phyloP scores from a whole-genome alignment of 2,797 vertebrate species.

The Cyprinella venusta region DNA sequence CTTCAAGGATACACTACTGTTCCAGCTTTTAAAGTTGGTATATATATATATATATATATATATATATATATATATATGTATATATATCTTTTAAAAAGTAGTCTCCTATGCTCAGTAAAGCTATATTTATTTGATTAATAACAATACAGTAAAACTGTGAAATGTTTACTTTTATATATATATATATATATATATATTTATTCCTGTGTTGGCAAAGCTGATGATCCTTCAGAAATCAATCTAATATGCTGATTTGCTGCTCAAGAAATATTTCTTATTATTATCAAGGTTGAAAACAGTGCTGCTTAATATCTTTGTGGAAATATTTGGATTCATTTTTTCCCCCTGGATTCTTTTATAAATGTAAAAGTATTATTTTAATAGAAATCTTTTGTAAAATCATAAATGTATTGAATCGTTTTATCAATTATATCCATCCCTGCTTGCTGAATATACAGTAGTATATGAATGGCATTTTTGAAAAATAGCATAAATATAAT shows the following conservation, averaged over 20 bases:
- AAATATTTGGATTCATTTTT: background rate
- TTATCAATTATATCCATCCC: background rate
- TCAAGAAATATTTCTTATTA: background rate
- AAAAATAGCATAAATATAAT: background rate
- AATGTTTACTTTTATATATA: background rate
- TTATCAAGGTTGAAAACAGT: background rate
- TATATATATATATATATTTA: background rate
- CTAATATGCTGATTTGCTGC: background rate
- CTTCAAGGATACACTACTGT: background rate
- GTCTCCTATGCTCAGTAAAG: background rate
- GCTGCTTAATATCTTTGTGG: background rate
- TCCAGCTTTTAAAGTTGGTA: background rate
- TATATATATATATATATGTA: background rate
- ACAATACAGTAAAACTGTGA: background rate
- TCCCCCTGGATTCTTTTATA: background rate
- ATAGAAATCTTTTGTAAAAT: background rate
- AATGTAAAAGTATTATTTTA: background rate
- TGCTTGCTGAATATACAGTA: background rate
- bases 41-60: background rate
- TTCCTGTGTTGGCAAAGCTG: background rate
- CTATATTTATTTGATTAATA: background rate
- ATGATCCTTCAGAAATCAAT: background rate
- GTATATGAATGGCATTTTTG: background rate
- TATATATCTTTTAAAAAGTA: constrained; percentile 43
- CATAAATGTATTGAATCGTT: background rate